Percentiles rank a stretch among this genome's conserved stretches.
These are phyloP conservation scores for Trissolcus basalis DNA, from an alignment of 1,140 invertebrate genomes.

Conservation along the genomic window DNA sequence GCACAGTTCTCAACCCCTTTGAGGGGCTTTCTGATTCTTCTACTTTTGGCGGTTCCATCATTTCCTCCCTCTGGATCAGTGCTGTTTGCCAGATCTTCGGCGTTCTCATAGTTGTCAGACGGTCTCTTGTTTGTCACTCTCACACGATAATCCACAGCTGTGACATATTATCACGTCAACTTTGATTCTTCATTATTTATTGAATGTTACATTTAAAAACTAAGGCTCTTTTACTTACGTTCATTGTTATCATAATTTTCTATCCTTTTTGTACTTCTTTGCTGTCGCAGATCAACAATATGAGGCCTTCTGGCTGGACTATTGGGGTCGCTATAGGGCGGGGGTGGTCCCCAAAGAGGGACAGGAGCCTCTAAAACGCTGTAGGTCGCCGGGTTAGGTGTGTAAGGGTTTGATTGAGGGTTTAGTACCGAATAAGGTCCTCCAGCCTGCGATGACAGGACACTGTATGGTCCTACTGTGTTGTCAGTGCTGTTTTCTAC, in stretches of 20 bases:
- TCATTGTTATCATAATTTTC: conserved; percentile 70
- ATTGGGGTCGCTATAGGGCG: conserved; percentile 84
- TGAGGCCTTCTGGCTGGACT: conserved; percentile 78
- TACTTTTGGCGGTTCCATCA: conserved; percentile 66
- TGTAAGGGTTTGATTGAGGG: conserved; percentile 63
- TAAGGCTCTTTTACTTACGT: conserved; percentile 56
- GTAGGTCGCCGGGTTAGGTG: conserved; percentile 66
- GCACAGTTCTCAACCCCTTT: conserved; percentile 81
- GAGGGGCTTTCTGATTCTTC: conserved; percentile 66
- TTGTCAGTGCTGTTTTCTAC: conserved; percentile 66
- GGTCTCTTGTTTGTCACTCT: conserved; percentile 65
- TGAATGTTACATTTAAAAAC: too few species aligned
- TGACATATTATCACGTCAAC: too few species aligned
- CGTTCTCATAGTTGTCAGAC: conserved; percentile 73
- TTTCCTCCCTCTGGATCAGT: conserved; percentile 68
- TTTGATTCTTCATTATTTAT: too few species aligned
- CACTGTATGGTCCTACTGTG: conserved; percentile 65
- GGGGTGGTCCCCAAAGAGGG: conserved; percentile 84
- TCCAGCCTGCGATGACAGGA: conserved; percentile 68
- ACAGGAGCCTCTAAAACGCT: conserved; percentile 77
- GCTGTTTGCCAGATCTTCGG: conserved; percentile 69
- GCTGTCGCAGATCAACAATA: conserved; percentile 62
- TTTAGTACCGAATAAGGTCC: conserved; percentile 71
- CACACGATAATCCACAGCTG: conserved; percentile 61
- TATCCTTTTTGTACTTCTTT: conserved; percentile 68